Evolutionary conservation across 2,888 invertebrate genomes (phyloP), one percentile per base, ranked within the genome.

Genomic region (Mesopsocus fuscifrons): DNA sequence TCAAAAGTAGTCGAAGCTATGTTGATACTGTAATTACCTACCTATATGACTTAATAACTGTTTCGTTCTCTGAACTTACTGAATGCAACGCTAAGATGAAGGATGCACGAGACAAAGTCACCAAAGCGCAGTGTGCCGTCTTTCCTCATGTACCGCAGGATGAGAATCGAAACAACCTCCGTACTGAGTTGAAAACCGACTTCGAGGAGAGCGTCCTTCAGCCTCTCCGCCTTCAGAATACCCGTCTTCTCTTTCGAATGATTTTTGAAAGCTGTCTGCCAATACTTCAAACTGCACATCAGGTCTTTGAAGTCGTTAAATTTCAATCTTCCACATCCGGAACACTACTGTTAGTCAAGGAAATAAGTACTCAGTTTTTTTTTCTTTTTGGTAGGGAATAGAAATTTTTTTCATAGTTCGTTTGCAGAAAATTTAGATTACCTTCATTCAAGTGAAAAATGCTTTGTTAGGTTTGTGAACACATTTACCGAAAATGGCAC

Each of bases 191-290:
- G 80, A 57, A 89, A 91, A 3, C 91, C 89, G 13, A 89, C 80
- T 63, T 89, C 88, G 17, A 75, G 65, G 2, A 91, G 63, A 1
- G 88, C 87, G 54, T 89, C 88, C 22, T 80, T 66, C 43, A 89
- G 63, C 48, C 85, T 66, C 61, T 91, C 91, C 1, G 87, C 87
- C 52, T 83, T 75, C 21, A 91, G 62, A 11, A 91, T 85, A 2
- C 89, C 89, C 46, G 85, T 84, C 59, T 87, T 88, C 58, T 89
- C 88, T 54, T 83, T 79, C 4, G 88, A 82, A 57, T 91, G 88
- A 52, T 77, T 79, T 59, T 84, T 84, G 61, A 91, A 91, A 2
- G 85, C 77, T 17, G 79, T 75, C 56, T 91, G 89, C 89, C 89
- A 89, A 47, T 80, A 75, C 55, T 88, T 89, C 35, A 91, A 61